Base-by-base conservation (phyloP, 2,888 invertebrate species). In the Ectropis crepuscularia region DNA sequence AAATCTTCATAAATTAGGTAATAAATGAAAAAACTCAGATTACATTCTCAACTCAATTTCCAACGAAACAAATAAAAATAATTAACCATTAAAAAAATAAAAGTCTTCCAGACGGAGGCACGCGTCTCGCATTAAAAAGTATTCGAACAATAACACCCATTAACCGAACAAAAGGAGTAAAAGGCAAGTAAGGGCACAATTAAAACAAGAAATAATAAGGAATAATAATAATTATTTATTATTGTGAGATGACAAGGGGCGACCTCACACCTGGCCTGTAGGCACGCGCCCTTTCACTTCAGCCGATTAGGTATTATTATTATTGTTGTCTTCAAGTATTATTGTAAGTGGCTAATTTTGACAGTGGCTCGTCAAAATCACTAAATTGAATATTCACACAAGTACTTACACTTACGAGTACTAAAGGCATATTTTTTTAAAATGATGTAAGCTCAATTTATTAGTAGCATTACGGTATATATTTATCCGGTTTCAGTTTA, bases 141-240 rank as follows among this genome's bases (percentile, higher is more conserved):
- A 75, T 70, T 75, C 82, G 85, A 87, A 92, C 90, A 92, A 92
- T 91, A 87, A 88, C 86, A 87, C 83, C 92, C 92, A 92, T 92
- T 92, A 92, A 92, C 79, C 79, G 85, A 89, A 92, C 92, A 92
- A 92, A 90, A 88, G 90, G 85, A 86, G 89, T 86, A 89, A 91
- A 92, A 88, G 88, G 87, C 90, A 91, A 92, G 92, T 90, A 87
- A 70, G 82, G 85, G 89, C 84, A 90, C 92, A 92, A 92, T 92
- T 92, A 92, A 91, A 90, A 90, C 90, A 91, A 90, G 89, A 91
- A 91, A 90, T 91, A 92, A 91, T 91, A 92, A 91, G 90, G 91
- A 90, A 86, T 87, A 88, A 89, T 91, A 91, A 91, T 92, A 92
- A 92, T 90, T 90, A 90, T 90, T 28, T 88, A 89, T 88, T 87